Evolutionary conservation across 1,140 invertebrate genomes (phyloP), one percentile per base, ranked within the genome.

Genomic region (Formica selysi): DNA sequence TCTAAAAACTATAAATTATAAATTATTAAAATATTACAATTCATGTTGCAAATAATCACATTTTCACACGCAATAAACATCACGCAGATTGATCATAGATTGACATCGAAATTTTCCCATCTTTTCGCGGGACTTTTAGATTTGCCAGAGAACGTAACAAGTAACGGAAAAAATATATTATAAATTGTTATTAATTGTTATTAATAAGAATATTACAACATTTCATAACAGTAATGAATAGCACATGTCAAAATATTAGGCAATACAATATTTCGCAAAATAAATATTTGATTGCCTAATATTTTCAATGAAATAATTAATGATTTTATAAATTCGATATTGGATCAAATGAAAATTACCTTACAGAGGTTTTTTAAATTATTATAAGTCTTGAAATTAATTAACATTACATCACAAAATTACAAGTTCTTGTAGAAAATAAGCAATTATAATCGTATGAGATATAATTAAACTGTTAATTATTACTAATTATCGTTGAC

Each of bases 21-120:
- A 81, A 44, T 81, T 61, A 81, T 41, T 73, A 26, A 51, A 81
- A 11, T 73, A 36, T 81, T 59, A 71, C 64, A 65, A 36, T 38
- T 71, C 48, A 51, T 65, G 32, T 36, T 7, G 22, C 48, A 19
- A 62, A 84, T 85, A 76, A 88, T 68, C 74, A 73, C 32, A 79
- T 89, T 89, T 89, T 88, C 83, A 76, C 87, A 89, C 83, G 70
- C 57, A 67, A 79, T 57, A 54, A 83, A 78, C 26, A 32, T 81
- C 79, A 22, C 32, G 51, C 38, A 32, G 26, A 84, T 76, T 64
- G 80, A 26, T 61, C 54, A 26, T 74, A 57, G 36, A 70, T 83
- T 76, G 71, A 62, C 71, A 36, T 61, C n/a, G 29, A 61, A n/a
- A 57, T 81, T 70, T 57, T n/a, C 29, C 8, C 36, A 6, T 6